A percentile compares a stretch with the other conserved stretches of the same genome.
phyloP scores from a whole-genome alignment of 2,797 vertebrate genomes.

The Luscinia megarhynchos region DNA sequence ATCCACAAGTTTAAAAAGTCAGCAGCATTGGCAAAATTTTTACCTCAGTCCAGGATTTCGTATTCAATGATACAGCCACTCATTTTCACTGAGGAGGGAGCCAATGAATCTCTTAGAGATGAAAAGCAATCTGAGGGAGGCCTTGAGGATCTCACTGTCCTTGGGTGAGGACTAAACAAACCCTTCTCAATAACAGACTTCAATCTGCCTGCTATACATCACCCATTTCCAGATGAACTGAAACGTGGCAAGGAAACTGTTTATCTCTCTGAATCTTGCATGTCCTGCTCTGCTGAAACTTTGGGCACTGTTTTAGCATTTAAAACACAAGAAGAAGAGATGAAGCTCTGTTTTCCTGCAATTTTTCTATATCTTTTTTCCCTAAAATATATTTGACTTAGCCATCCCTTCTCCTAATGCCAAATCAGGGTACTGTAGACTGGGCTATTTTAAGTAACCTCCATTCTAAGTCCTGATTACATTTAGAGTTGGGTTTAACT shows the following conservation, averaged over 20 bases:
- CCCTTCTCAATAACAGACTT: background rate
- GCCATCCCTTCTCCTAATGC: background rate
- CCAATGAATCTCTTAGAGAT: slow-evolving; percentile 14
- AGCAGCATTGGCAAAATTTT: background rate
- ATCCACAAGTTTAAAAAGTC: background rate
- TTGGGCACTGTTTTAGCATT: background rate
- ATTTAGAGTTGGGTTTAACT: background rate
- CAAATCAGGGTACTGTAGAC: background rate
- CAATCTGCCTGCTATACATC: background rate
- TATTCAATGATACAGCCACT: background rate
- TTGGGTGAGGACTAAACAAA: background rate
- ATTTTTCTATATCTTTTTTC: background rate
- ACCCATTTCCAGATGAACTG: background rate
- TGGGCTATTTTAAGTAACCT: slow-evolving; percentile 13
- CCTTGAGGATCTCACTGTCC: slow-evolving; percentile 35
- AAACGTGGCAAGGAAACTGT: background rate
- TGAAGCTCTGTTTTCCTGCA: background rate
- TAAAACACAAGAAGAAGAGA: background rate
- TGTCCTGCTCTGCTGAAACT: background rate
- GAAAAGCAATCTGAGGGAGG: slow-evolving; percentile 25
- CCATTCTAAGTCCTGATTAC: background rate
- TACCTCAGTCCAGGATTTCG: background rate
- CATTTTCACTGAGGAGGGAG: background rate
- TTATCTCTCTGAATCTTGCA: background rate
- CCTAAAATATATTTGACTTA: background rate